Base-by-base conservation (phyloP, 2,797 vertebrate genomes). In the Buceros bicornis region DNA sequence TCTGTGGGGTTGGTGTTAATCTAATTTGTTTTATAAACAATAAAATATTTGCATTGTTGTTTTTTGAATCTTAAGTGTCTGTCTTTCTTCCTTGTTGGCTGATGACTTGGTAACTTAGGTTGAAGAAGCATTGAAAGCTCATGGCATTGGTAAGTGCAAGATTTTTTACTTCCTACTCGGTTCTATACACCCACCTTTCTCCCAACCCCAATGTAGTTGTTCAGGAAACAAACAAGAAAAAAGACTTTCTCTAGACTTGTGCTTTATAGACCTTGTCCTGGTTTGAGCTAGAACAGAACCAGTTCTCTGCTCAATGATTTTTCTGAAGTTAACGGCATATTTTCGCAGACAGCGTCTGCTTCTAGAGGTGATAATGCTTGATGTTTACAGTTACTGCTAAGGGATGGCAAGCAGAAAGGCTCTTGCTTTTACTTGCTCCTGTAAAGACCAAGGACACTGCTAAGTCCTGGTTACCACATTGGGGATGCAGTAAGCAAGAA, bases 71-170 rank as follows among this genome's bases (percentile, higher is more conserved):
- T 31, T 26, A 82, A 64, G 6, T 61, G 22, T 37, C 29, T 80
- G 18, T 51, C 51, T 53, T 47, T 82, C n/a, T 73, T 82, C 14
- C 26, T 71, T 85, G 7, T 80, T 82, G 65, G 10, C 10, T 57
- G n/a, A 61, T 82, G 26, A 28, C 40, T 65, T 58, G 58, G 10
- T 73, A 31, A 88, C 37, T 54, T 86, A 97, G 95, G 71, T 95
- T 80, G 93, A 97, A 89, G 92, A 97, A 80, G 94, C 90, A 16
- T 10, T 97, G 81, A 97, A 97, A 89, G 57, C 79, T 90, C 89
- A 96, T 35, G 97, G 94, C 58, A 84, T 91, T 48, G 9, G 96
- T 97, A 95, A 96, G 96, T 79, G 43, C 58, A 58, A 70, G 69
- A 28, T 21, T 66, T 69, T 87, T 71, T 50, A 16, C 40, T 53